Evolutionary conservation across 2,113 vertebrate genomes (phyloP), one percentile per base, ranked within the genome.

Genomic region (Egretta garzetta): DNA sequence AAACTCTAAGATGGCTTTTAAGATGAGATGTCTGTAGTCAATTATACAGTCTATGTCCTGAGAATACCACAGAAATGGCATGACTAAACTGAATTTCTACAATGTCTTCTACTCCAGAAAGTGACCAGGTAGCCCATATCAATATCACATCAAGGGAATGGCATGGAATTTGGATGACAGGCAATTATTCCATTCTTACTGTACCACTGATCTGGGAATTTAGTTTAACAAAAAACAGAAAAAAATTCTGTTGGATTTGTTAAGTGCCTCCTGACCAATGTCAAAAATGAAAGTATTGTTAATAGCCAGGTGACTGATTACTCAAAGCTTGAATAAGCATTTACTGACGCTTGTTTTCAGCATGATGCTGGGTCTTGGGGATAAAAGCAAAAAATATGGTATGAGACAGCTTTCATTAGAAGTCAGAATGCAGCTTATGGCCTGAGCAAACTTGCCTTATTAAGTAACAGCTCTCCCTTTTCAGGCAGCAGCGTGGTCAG

Each of bases 1-100:
- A 96, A 96, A 91, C 83, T 94, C 90, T 64, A 86, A 89, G 83
- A 96, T 27, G 68, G 77, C 49, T 95, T 91, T 95, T 94, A 93
- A 96, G 82, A 35, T 92, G 47, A 90, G 80, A 94, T 66, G 30
- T 87, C 95, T 96, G 82, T 30, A 95, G 70, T 79, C 95, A 97
- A 91, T 97, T 96, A 96, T 52, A 15, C 41, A 63, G 52, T 24
- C 41, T 74, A 92, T 53, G 49, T 80, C 94, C 83, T 91, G 91
- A 97, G 86, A 96, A 71, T 93, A 91, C 52, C 76, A 84, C 63
- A 81, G 47, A 86, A 89, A 77, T n/a, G 4, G 20, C 55, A 64
- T 28, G n/a, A 45, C 49, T 88, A 67, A 80, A 41, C 19, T 92
- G 41, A 49, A 49, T 77, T 92, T 89, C 49, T 79, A 3, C 6